phyloP scores from a whole-genome alignment of 1,140 invertebrate genomes.

The Drosophila lini region DNA sequence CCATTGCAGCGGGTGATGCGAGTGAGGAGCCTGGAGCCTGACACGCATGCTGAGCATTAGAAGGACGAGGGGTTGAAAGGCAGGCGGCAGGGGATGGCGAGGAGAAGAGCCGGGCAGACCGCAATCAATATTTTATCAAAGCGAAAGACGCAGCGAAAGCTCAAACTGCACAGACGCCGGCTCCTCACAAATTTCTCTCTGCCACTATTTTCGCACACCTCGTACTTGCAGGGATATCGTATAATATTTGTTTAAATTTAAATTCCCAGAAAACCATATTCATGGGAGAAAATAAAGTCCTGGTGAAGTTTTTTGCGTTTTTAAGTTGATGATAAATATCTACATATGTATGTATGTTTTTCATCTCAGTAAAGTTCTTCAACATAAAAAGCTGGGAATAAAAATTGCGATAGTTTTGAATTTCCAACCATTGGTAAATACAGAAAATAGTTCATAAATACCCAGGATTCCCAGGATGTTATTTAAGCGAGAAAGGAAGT shows the following conservation, averaged over 20 bases:
- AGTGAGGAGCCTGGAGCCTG: conserved; percentile 26
- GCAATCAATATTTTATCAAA: conserved; percentile 82
- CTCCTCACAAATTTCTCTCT: conserved; percentile 37
- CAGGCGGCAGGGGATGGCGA: neutral
- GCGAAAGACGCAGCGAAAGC: conserved; percentile 45
- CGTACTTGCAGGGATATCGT: neutral
- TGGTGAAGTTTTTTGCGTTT: neutral
- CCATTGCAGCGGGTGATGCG: conserved; percentile 12
- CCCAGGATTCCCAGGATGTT: neutral
- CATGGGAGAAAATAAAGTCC: neutral
- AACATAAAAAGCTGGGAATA: neutral
- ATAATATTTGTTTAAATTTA: conserved; percentile 1
- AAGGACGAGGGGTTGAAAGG: conserved; percentile 4
- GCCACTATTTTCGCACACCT: conserved; percentile 18
- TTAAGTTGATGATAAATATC: neutral
- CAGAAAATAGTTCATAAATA: neutral
- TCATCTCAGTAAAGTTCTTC: neutral
- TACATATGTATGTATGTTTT: neutral
- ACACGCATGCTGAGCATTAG: conserved; percentile 74
- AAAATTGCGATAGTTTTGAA: neutral
- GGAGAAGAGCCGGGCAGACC: conserved; percentile 45
- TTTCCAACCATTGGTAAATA: neutral
- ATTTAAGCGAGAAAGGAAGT: too few relatives aligned
- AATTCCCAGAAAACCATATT: neutral
- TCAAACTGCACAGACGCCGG: conserved; percentile 40